These are phyloP conservation scores for Laothoe populi DNA, from an alignment of 2,888 invertebrate genomes.

Conservation along the genomic window DNA sequence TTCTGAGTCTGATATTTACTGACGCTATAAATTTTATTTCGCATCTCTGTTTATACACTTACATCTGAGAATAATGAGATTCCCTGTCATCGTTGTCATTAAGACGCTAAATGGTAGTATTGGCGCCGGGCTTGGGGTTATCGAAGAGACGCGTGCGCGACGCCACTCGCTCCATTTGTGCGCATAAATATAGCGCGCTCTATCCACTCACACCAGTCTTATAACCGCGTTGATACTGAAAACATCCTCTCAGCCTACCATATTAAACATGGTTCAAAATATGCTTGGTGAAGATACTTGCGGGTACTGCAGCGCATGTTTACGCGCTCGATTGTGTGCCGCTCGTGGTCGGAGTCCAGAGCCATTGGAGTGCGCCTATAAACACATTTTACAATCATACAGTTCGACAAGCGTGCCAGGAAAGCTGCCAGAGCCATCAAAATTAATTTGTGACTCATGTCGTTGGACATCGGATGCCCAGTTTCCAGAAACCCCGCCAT, in stretches of 20 bases:
- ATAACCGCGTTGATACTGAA: constrained; percentile 48
- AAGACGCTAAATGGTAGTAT: constrained; percentile 47
- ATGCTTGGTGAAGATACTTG: constrained; percentile 68
- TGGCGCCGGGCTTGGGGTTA: constrained; percentile 77
- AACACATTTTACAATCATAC: constrained; percentile 79
- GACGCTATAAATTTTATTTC: constrained; percentile 5
- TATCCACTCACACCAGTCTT: constrained; percentile 58
- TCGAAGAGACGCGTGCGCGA: constrained; percentile 78
- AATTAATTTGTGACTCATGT: constrained; percentile 71
- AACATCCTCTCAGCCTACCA: constrained; percentile 27
- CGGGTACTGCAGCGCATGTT: constrained; percentile 79
- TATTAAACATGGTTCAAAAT: constrained; percentile 67
- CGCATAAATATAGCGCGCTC: constrained; percentile 69
- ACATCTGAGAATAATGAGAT: constrained; percentile 32
- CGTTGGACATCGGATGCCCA: constrained; percentile 80
- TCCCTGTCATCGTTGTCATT: constrained; percentile 39
- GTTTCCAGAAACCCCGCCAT: constrained; percentile 77
- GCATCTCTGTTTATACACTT: constrained; percentile 17
- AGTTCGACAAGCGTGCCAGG: constrained; percentile 51
- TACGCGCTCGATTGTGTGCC: constrained; percentile 69
- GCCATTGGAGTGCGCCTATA: constrained; percentile 77
- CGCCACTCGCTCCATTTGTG: constrained; percentile 52
- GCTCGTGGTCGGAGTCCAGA: constrained; percentile 76
- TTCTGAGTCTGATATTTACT: neutral
- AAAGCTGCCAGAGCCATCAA: constrained; percentile 62